Evolutionary conservation across 2,888 invertebrate species (phyloP), one percentile per base, ranked within the genome.

Genomic region (Mantis religiosa): DNA sequence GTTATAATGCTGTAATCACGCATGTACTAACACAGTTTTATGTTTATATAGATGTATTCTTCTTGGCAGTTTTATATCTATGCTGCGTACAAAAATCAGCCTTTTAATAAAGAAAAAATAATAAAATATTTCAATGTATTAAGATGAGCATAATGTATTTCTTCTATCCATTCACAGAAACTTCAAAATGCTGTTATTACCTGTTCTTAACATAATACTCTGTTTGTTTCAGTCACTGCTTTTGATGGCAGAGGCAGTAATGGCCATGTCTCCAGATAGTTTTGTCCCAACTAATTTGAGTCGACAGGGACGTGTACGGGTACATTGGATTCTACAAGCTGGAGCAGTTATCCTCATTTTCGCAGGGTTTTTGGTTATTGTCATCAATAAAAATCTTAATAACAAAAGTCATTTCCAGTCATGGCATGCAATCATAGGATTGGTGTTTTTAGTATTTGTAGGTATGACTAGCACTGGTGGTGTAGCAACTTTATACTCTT

Each of bases 321-420:
- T 89, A 25, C 90, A 90, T 83, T 90, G 89, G 88, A 86, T 90
- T 41, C 81, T 90, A 25, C 90, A 90, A 71, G 90, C 90, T 41
- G 34, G 71, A 41, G 90, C 89, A 4, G 90, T 88, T 8, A 83
- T 71, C n/a, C 89, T 88, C 71, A 90, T 90, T 41, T 89, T 89
- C 82, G 71, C 89, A 54, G 90, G 90, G 9, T 90, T 90, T 71
- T 82, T 90, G 28, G 82, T 89, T 47, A 89, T 90, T 28, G 89
- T 90, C 28, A 84, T 90, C n/a, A 90, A 89, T 82, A 90, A 90
- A 81, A 90, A 89, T 87, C 30, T 87, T 28, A 27, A 88, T n/a
- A 87, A 89, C 71, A 90, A 89, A 54, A 83, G 87, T 14, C 90
- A 90, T 87, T 90, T 90, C 82, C 85, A 86, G n/a, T 85, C 90